Percentiles rank a stretch among this genome's conserved stretches.
Conservation (phyloP, 2,113 vertebrate genomes). For the Mesembrinibis cayennensis region DNA sequence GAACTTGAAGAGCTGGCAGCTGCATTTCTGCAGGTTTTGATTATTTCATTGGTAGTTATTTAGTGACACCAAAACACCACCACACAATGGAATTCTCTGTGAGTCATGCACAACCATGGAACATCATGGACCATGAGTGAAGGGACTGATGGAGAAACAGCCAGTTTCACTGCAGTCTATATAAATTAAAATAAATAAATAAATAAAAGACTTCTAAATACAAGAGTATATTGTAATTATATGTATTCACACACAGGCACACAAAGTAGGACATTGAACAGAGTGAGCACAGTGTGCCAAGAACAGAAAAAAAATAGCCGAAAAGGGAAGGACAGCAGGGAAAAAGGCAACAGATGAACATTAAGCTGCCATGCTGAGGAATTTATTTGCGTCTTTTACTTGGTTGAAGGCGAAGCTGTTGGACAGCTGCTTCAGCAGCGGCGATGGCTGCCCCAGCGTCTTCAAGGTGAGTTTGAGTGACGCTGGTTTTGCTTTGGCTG, state of each 20-base stretch:
- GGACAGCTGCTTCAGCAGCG: slow-evolving; percentile 95
- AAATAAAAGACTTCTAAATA: slow-evolving; percentile 55
- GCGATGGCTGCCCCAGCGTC: slow-evolving; percentile 96
- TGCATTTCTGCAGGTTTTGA: neutral
- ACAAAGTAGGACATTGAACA: slow-evolving; percentile 76
- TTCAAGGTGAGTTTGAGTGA: slow-evolving; percentile 97
- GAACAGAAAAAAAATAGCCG: slow-evolving; percentile 67
- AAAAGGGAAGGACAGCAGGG: slow-evolving; percentile 74
- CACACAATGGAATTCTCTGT: slow-evolving; percentile 48
- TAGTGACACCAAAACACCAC: slow-evolving; percentile 56
- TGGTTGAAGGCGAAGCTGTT: slow-evolving; percentile 98
- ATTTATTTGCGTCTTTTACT: slow-evolving; percentile 97
- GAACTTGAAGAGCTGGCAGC: slow-evolving; percentile 22
- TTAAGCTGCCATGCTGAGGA: slow-evolving; percentile 90
- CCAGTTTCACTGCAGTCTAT: slow-evolving; percentile 80
- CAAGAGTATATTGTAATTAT: slow-evolving; percentile 72
- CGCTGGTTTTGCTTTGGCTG: slow-evolving; percentile 98
- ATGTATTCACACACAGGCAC: slow-evolving; percentile 75
- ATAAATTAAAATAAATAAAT: slow-evolving; percentile 57
- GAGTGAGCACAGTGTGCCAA: slow-evolving; percentile 77
- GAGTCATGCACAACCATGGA: slow-evolving; percentile 61
- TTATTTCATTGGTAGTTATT: slow-evolving; percentile 23
- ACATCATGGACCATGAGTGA: slow-evolving; percentile 58
- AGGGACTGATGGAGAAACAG: slow-evolving; percentile 80
- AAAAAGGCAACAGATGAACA: slow-evolving; percentile 89